Base-by-base conservation (phyloP, 2,113 vertebrate species). In the Callipepla squamata region DNA sequence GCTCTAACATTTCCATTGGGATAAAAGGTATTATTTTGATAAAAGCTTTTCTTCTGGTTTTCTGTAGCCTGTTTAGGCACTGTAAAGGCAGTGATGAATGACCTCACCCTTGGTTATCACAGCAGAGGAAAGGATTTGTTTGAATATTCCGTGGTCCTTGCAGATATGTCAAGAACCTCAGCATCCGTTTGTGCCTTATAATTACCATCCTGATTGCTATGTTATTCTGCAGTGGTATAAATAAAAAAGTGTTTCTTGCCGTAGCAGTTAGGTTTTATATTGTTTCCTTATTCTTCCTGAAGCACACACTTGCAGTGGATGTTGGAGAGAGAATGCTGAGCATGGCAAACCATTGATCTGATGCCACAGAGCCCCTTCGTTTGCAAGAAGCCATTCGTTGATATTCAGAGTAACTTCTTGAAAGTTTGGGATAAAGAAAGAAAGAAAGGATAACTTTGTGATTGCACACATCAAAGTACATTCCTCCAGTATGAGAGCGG, bases 161-260 rank as follows among this genome's bases (percentile, higher is more conserved):
- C 25, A 15, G 20, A 1, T 38, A 9, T 30, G 17, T 18, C 5
- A 9, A 53, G 28, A 51, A 6, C 17, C 3, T 55, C 5, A 3
- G 14, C 11, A 12, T 62, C 26, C 6, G 11, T 11, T 6, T 23
- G 14, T 4, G 0, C n/a, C 2, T 61, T 42, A 11, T 1, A 10
- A 10, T 26, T 36, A 12, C 22, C 5, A 6, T 55, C 38, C 48
- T 18, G 22, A 42, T 10, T 15, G 50, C 26, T 63, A 15, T 40
- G 7, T 15, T 62, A 19, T 36, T 36, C 57, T 81, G 59, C 23
- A 5, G 1, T 16, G 47, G 16, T 7, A 18, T 63, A 25, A 68
- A 34, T 28, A 30, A 67, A 78, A 16, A 26, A 58, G 45, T 1
- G 9, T 42, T 73, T 73, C 6, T 51, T 44, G 18, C 18, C 5